These are phyloP conservation scores for Morone saxatilis DNA, from an alignment of 2,113 vertebrate genomes.

Conservation along the genomic window DNA sequence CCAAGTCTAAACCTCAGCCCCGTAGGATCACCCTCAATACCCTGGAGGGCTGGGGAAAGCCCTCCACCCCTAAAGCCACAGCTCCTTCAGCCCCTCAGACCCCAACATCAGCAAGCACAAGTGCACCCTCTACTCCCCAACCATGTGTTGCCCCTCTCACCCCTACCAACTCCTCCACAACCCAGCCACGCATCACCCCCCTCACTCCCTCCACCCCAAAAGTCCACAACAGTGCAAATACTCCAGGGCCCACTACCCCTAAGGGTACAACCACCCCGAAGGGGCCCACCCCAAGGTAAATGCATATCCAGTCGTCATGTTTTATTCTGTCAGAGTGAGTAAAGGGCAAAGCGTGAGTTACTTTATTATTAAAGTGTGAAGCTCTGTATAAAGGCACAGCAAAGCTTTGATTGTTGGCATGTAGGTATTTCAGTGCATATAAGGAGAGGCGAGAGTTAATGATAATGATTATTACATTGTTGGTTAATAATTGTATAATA, in stretches of 20 bases:
- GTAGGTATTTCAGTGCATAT: not conserved
- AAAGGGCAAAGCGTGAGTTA: not conserved
- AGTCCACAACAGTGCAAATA: slow-evolving; percentile 37
- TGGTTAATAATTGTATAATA: not conserved
- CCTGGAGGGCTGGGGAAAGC: slow-evolving; percentile 92
- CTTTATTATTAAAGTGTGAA: not conserved
- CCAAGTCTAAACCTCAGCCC: slow-evolving; percentile 84
- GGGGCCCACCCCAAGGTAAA: slow-evolving; percentile 89
- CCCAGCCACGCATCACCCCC: slow-evolving; percentile 18
- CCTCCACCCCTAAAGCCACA: slow-evolving; percentile 66
- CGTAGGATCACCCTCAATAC: slow-evolving; percentile 94
- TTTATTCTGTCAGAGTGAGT: not conserved
- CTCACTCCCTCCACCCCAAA: slow-evolving; percentile 72
- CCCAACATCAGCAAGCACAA: slow-evolving; percentile 47
- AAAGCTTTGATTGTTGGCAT: not conserved
- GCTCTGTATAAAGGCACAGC: not conserved
- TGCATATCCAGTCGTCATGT: not conserved
- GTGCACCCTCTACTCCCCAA: slow-evolving; percentile 65
- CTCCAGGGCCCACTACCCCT: slow-evolving; percentile 54
- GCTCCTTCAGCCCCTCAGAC: slow-evolving; percentile 45
- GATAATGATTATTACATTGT: not conserved
- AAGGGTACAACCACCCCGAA: slow-evolving; percentile 74
- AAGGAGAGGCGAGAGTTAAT: not conserved
- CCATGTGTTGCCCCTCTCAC: slow-evolving; percentile 29
- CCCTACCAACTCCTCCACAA: slow-evolving; percentile 37